Evolutionary conservation across 2,888 invertebrate species (phyloP).

Genomic region (Hydriomena furcata): DNA sequence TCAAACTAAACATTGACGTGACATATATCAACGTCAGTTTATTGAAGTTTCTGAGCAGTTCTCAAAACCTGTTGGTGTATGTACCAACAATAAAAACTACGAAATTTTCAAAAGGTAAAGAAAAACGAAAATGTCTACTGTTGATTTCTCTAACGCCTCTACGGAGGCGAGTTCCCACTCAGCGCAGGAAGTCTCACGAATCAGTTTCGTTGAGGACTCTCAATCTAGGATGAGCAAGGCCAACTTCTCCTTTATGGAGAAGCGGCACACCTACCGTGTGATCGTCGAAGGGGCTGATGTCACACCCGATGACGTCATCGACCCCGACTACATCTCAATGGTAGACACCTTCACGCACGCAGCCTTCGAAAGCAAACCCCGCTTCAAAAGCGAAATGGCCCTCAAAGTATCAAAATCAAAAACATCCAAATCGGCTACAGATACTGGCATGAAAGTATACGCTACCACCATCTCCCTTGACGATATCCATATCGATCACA

Average conservation of each 20-base stretch:
- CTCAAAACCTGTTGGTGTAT: background rate
- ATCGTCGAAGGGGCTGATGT: conserved; percentile 51
- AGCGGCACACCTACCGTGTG: conserved; percentile 53
- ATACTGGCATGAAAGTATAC: conserved; percentile 66
- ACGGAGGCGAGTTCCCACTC: conserved; percentile 21
- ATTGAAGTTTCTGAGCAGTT: no score
- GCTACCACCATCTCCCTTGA: conserved; percentile 78
- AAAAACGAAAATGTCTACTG: conserved; percentile 6
- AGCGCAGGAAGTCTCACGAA: conserved; percentile 18
- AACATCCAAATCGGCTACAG: conserved; percentile 41
- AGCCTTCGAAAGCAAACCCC: conserved; percentile 58
- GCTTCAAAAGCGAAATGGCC: conserved; percentile 50
- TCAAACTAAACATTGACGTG: no score
- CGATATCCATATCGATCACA: conserved; percentile 79
- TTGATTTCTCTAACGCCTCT: conserved; percentile 9
- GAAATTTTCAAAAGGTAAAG: background rate
- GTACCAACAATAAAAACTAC: background rate
- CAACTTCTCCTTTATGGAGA: conserved; percentile 56
- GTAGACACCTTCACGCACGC: conserved; percentile 62
- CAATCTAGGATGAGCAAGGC: conserved; percentile 41
- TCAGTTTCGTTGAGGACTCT: conserved; percentile 39
- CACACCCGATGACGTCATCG: conserved; percentile 65
- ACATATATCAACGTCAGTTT: no score
- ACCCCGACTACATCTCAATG: conserved; percentile 57
- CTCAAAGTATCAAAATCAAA: conserved; percentile 47